Evolutionary conservation across 2,888 invertebrate species (phyloP), one percentile per base, ranked within the genome.

Genomic region (Panzeria rudis): DNA sequence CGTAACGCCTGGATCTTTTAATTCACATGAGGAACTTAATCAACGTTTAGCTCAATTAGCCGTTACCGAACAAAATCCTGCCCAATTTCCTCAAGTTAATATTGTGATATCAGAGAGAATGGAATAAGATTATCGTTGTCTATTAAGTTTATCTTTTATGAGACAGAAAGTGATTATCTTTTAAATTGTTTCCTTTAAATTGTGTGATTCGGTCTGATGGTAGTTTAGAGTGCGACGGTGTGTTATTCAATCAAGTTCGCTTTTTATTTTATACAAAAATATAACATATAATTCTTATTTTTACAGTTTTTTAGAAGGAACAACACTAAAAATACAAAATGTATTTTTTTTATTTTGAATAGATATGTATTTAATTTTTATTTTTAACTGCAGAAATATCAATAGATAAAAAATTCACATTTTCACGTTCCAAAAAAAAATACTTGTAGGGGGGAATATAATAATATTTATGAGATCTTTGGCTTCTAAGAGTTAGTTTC

Each of bases 81-180:
- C 92, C 86, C 89, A 89, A 86, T 91, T 89, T 88, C 92, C 92
- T 86, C 92, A 92, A 90, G 90, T 92, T 84, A 92, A 92, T 88
- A 90, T 92, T 91, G 92, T 92, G 91, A 92, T 92, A 92, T 90
- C 91, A 77, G 90, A 91, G 88, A 92, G 90, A 89, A 91, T 92
- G 88, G 92, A 92, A 90, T 92, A 89, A 91, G 17, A 59, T 54
- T 64, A n/a, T n/a, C 50, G 56, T 73, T 72, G n/a, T 59, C 29
- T 56, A 38, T 78, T 76, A 41, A 59, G 32, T 50, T 59, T 72
- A 35, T 69, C 35, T 54, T 50, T 66, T 50, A 59, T 50, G 38
- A 50, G 47, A 59, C 44, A 64, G 44, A 83, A 73, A 68, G 54
- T 79, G 73, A 69, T 61, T 66, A 56, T 17, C 25, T 50, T 44